Conservation (phyloP, 1,140 invertebrate species). For the Conus ventricosus region DNA sequence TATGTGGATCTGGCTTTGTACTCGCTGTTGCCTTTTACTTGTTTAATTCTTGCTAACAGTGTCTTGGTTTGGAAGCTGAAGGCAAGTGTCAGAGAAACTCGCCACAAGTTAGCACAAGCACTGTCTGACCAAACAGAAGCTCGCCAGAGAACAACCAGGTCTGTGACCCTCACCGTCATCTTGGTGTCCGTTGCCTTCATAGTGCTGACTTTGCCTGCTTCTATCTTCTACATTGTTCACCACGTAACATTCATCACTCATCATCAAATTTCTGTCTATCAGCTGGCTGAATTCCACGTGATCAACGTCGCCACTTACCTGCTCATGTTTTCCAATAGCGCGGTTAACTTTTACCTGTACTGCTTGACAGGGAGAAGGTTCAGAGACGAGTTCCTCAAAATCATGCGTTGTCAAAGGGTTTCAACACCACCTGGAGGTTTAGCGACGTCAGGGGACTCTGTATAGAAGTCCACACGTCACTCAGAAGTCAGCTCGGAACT, state of each 20-base stretch:
- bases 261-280: no score
- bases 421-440: no score
- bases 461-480: no score
- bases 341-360: no score
- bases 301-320: no score
- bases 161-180: background rate
- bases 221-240: background rate
- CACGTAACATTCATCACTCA: background rate
- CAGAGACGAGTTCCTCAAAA: no score
- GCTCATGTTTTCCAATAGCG: no score
- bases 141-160: background rate
- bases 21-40: background rate
- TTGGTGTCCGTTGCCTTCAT: conserved; percentile 6
- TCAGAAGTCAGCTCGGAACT: no score
- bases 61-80: background rate
- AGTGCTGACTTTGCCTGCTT: background rate
- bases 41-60: background rate
- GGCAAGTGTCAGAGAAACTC: background rate
- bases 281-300: no score
- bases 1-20: background rate
- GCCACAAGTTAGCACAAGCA: background rate
- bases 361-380: no score
- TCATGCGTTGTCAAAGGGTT: no score
- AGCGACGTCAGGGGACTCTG: no score
- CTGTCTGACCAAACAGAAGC: background rate